Evolutionary conservation across 35 echinoderm and acorn worm genomes (phyloP), one percentile per base, ranked within the genome.

Genomic region (Hemicentrotus pulcherrimus): DNA sequence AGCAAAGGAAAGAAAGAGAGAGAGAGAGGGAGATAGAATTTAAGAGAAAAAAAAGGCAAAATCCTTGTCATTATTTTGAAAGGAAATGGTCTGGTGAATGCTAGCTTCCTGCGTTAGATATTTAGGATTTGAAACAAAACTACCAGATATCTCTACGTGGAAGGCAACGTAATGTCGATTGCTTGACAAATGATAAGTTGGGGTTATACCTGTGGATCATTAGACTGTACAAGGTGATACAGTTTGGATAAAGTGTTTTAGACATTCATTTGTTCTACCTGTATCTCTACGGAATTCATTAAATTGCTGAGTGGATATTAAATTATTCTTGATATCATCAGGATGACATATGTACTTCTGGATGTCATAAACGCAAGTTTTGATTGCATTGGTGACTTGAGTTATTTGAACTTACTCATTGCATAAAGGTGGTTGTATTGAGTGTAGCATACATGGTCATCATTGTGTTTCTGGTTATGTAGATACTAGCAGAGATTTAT

Each of bases 1-100:
- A 24, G 65, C n/a, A 78, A 78, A 78, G 65, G 65, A 14, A 18
- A 78, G 22, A 10, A 70, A 28, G 18, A 70, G 61, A 24, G 61
- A 70, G 28, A 28, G 65, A 28, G 65, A 78, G 28, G n/a, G 65
- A 78, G 24, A 41, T 41, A 78, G 65, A 78, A n/a, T 78, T 78
- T 78, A 8, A 8, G 8, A n/a, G 65, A 0, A 28, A 78, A 28
- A 78, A 78, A 78, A 18, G 4, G 65, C 28, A 24, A 78, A 78
- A 78, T 28, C 65, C 65, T 78, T 78, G 65, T 78, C 65, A 78
- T 78, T 78, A 78, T 78, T 78, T 78, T 78, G 65, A 78, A 78
- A 78, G 65, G 65, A 78, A 78, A 78, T 78, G 65, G 65, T 78
- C 65, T n/a, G 65, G 65, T 78, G 65, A 78, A 78, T 78, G 22